Evolutionary conservation across 2,113 vertebrate genomes (phyloP).

Genomic region (Lophura nycthemera): DNA sequence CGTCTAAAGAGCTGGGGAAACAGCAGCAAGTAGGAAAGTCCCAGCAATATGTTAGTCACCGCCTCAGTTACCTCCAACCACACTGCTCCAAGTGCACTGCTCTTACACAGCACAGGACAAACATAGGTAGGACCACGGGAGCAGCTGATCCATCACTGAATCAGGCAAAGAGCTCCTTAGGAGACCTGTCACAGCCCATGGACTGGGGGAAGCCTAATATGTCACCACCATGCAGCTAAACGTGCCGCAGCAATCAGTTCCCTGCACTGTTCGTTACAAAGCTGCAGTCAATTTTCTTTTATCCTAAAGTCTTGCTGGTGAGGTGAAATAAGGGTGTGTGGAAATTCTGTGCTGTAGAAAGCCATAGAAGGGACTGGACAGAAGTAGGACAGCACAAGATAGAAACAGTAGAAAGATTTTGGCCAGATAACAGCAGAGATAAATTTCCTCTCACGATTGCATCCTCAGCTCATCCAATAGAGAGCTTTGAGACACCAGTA

Average conservation of each 20-base stretch:
- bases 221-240: background rate
- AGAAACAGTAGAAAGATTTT: background rate
- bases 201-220: background rate
- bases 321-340: background rate
- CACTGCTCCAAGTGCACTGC: background rate
- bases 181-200: rapidly evolving
- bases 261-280: background rate
- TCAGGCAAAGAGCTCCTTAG: background rate
- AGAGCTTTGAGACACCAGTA: background rate
- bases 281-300: background rate
- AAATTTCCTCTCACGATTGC: background rate
- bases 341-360: background rate
- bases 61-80: background rate
- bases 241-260: background rate
- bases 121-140: background rate
- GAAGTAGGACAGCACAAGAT: background rate
- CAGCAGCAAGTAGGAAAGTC: conserved; percentile 62
- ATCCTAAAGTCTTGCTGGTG: background rate
- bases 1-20: conserved; percentile 39
- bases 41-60: conserved; percentile 14
- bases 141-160: background rate
- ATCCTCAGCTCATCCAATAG: background rate
- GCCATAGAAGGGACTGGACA: background rate
- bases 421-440: background rate
- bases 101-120: background rate